Evolutionary conservation across 1,140 invertebrate species (phyloP).

Genomic region (Drosophila subobscura): DNA sequence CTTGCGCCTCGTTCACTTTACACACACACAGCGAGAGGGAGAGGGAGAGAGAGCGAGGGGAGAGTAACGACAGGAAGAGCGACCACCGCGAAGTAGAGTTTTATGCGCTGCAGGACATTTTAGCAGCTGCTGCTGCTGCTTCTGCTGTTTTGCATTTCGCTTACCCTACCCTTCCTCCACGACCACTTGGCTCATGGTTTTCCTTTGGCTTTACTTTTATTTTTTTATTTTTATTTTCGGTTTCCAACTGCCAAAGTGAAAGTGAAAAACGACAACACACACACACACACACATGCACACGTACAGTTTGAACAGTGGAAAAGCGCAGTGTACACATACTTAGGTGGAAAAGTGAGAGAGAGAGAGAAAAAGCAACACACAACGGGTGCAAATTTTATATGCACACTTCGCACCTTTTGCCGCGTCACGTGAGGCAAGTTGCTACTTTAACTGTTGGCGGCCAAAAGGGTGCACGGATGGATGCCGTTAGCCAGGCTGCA

Average conservation of each 20-base stretch:
- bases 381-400: slow-evolving; percentile 74
- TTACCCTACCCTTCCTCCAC: slow-evolving; percentile 12
- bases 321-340: no score
- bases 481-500: slow-evolving; percentile 15
- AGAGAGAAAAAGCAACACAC: slow-evolving; percentile 34
- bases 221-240: slow-evolving; percentile 23
- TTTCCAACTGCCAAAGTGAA: slow-evolving; percentile 61
- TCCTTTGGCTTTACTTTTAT: neutral
- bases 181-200: slow-evolving; percentile 1
- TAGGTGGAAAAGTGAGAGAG: neutral
- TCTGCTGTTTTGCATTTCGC: slow-evolving; percentile 64
- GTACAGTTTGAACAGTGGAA: no score
- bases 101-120: slow-evolving; percentile 72
- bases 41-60: slow-evolving; percentile 3
- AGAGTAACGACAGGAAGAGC: no score
- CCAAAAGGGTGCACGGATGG: slow-evolving; percentile 46
- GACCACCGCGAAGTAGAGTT: slow-evolving; percentile 39
- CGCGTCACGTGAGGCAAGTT: slow-evolving; percentile 57
- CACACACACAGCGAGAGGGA: slow-evolving; percentile 13
- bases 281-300: slow-evolving; percentile 21
- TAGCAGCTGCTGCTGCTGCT: slow-evolving; percentile 56
- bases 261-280: slow-evolving; percentile 57
- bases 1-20: slow-evolving; percentile 36
- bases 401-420: slow-evolving; percentile 69
- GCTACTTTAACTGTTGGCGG: slow-evolving; percentile 73